Conservation (phyloP, 1,140 invertebrate species). For the Atta cephalotes region DNA sequence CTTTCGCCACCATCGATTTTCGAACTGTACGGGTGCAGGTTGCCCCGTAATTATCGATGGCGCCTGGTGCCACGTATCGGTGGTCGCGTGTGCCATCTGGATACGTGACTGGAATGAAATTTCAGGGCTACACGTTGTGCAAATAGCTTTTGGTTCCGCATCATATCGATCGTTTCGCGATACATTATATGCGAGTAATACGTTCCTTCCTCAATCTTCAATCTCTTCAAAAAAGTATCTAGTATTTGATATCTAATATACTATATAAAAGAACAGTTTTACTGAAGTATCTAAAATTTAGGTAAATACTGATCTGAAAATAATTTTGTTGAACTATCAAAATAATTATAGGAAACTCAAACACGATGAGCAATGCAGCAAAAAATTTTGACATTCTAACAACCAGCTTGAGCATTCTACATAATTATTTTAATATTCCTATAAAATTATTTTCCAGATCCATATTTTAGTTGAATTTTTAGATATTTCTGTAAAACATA, state of each 20-base stretch:
- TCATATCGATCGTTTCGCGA: slow-evolving; percentile 11
- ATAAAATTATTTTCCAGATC: too few species aligned
- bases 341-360: too few species aligned
- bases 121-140: slow-evolving; percentile 18
- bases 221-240: background rate
- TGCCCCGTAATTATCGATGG: slow-evolving; percentile 70
- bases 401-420: too few species aligned
- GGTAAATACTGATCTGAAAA: too few species aligned
- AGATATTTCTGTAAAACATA: too few species aligned
- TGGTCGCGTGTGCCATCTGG: slow-evolving; percentile 74
- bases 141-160: slow-evolving; percentile 44
- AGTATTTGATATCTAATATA: background rate
- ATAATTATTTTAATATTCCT: too few species aligned
- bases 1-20: slow-evolving; percentile 79
- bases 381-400: too few species aligned
- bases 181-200: background rate
- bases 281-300: background rate
- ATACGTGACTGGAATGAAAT: slow-evolving; percentile 41
- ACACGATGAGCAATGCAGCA: too few species aligned
- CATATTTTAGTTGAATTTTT: too few species aligned
- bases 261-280: too few species aligned
- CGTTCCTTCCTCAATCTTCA: background rate
- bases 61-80: slow-evolving; percentile 53
- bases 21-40: slow-evolving; percentile 60
- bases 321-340: too few species aligned